Conservation (phyloP, 2,888 invertebrate genomes). For the Emmelina monodactyla region DNA sequence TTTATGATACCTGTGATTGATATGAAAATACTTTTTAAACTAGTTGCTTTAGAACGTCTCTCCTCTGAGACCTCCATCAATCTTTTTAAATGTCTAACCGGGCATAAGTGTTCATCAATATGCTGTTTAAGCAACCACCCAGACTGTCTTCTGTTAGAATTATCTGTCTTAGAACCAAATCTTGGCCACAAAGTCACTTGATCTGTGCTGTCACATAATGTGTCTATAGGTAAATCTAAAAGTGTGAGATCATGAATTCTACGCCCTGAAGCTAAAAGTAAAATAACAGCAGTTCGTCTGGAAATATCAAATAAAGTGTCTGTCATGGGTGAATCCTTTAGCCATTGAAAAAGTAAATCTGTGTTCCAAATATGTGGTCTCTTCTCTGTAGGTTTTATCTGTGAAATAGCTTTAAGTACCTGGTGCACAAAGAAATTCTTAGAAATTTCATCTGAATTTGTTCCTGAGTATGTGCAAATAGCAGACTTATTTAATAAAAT, state of each 20-base stretch:
- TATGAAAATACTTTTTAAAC: not conserved
- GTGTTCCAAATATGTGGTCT: too few relatives aligned
- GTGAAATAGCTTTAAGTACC: not conserved
- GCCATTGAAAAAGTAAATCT: too few relatives aligned
- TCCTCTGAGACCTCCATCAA: not conserved
- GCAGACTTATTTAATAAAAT: not conserved
- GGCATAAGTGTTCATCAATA: not conserved
- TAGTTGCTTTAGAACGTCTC: not conserved
- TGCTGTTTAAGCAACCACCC: not conserved
- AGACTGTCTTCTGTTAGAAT: not conserved
- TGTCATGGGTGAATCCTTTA: not conserved
- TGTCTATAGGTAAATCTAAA: not conserved
- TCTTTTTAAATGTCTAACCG: not conserved
- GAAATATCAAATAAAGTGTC: not conserved
- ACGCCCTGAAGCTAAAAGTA: not conserved
- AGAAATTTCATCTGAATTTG: not conserved
- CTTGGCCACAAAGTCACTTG: not conserved
- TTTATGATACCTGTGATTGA: not conserved
- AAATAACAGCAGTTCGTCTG: not conserved
- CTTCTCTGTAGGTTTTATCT: not conserved
- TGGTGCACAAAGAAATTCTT: not conserved
- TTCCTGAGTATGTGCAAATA: not conserved
- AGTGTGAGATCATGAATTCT: not conserved
- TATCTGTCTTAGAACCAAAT: not conserved
- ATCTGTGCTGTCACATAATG: not conserved